Conservation (phyloP, 2,113 vertebrate species). For the Felis catus region DNA sequence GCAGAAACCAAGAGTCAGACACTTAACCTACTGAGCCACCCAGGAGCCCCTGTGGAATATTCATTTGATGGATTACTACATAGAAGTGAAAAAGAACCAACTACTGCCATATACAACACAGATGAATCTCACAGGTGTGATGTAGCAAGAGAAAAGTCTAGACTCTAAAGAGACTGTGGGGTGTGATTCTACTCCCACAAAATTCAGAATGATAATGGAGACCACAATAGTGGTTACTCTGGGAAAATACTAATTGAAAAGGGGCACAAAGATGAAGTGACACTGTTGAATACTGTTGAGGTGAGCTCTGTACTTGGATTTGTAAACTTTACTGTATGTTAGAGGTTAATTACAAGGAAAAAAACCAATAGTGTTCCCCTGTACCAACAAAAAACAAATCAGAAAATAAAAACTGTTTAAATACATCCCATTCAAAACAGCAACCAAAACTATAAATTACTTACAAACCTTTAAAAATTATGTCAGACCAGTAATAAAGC, state of each 20-base stretch:
- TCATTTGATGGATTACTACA: not conserved
- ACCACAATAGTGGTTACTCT: not conserved
- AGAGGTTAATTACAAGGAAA: not conserved
- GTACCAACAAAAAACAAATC: not conserved
- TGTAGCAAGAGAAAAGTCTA: not conserved
- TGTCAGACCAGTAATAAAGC: not conserved
- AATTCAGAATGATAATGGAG: not conserved
- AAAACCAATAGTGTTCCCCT: not conserved
- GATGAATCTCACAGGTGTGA: not conserved
- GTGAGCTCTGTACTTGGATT: not conserved
- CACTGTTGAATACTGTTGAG: not conserved
- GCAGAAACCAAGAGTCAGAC: too few species aligned
- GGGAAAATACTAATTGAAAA: conserved; percentile 3
- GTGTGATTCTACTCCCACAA: not conserved
- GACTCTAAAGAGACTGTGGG: not conserved
- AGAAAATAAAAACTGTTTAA: not conserved
- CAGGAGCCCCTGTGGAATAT: not conserved
- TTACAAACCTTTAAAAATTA: not conserved
- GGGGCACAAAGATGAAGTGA: not conserved
- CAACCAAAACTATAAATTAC: not conserved
- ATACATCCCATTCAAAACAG: not conserved
- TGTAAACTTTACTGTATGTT: not conserved
- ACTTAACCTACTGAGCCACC: too few species aligned
- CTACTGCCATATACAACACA: not conserved
- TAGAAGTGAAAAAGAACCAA: conserved; percentile 71